A percentile compares a stretch with the other conserved stretches of the same genome.
Evolutionary conservation across 1,140 invertebrate genomes (phyloP).

Genomic region (Aphis gossypii): DNA sequence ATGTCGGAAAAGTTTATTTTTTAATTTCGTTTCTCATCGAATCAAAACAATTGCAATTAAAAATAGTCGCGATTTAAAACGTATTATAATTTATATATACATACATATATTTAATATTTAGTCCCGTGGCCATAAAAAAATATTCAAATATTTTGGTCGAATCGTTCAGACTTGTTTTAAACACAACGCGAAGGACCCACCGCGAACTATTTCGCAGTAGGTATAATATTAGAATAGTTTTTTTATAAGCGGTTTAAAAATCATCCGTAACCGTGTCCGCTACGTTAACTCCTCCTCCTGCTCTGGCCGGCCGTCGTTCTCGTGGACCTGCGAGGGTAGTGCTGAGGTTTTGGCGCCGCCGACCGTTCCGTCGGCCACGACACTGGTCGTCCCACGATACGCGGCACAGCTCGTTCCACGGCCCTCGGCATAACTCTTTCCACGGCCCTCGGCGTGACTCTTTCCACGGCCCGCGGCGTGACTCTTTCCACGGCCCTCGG

Average conservation of each 20-base stretch:
- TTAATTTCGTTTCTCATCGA: neutral
- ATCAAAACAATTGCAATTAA: neutral
- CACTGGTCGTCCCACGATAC: no score
- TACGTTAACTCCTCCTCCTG: neutral
- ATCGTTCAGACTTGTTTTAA: neutral
- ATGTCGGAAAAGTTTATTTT: neutral
- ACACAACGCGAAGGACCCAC: no score
- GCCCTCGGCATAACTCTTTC: no score
- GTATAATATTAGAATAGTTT: no score
- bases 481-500: no score
- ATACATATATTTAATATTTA: neutral
- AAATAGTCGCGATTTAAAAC: neutral
- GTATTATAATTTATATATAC: neutral
- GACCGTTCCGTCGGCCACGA: neutral
- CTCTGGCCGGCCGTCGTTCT: neutral
- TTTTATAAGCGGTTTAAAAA: neutral
- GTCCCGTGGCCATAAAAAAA: neutral
- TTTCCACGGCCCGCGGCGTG: no score
- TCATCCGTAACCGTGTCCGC: neutral
- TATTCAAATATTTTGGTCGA: neutral
- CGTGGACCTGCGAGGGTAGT: neutral
- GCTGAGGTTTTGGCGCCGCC: neutral
- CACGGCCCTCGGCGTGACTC: no score
- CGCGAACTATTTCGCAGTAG: neutral
- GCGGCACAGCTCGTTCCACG: no score